Base-by-base conservation (phyloP, 2,797 vertebrate species). In the Labeo calbasu region DNA sequence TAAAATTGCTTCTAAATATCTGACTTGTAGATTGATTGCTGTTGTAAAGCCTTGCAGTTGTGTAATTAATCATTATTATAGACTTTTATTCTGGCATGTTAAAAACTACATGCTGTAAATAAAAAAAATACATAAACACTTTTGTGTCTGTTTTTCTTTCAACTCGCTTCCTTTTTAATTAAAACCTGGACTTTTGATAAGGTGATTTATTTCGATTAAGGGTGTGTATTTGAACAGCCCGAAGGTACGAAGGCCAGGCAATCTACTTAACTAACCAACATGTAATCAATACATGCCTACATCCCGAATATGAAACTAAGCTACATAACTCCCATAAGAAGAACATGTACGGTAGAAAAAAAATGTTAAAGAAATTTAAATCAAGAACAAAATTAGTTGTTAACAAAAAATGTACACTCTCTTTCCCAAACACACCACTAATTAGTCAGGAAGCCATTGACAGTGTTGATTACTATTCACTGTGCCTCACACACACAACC, bases 391-490 rank as follows among this genome's bases (percentile, higher is more conserved):
- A 63, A 84, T 55, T 70, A 25, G 40, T 36, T 28, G 25, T 50
- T 76, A 43, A 82, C 51, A 83, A 53, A 53, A 66, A 79, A 40
- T 7, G 40, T 7, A 63, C 40, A 17, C 36, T 19, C 21, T 17
- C 51, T 55, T 69, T 61, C 81, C 32, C 59, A 88, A 71, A 87
- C 72, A 88, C 70, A 86, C 70, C 46, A 83, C 70, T 82, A 84
- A 85, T 88, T 86, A 79, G 81, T 75, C 73, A 68, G 65, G 83
- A 66, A 70, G 43, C 75, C 6, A 72, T 65, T 82, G 84, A 69
- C 82, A 76, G 79, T 76, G 85, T 84, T 84, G 82, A 86, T 86
- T 84, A 83, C 82, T 81, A 88, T 84, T 88, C 78, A 84, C 48
- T 73, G 43, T 68, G 75, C 61, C 57, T 53, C 77, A 72, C 69